These are phyloP conservation scores for Myotis yumanensis DNA, from an alignment of 2,113 vertebrate genomes.

Conservation along the genomic window DNA sequence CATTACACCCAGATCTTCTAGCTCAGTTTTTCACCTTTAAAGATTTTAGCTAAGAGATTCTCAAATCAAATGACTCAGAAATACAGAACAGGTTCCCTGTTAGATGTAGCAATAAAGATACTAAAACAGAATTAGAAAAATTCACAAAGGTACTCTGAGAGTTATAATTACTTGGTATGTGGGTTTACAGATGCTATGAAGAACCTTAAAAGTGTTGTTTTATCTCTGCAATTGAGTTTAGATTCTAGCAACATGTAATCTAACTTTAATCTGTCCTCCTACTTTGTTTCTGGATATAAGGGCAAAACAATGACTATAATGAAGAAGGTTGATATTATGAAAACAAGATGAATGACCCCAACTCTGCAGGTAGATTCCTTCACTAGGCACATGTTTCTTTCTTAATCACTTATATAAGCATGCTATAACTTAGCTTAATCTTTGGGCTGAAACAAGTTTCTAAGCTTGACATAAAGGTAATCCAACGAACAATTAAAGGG, in stretches of 20 bases:
- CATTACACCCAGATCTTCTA: neutral
- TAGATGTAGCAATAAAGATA: neutral
- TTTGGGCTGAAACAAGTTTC: constrained; percentile 48
- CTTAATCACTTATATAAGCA: neutral
- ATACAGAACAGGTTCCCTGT: neutral
- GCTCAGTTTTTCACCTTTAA: constrained; percentile 21
- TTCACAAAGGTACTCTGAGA: neutral
- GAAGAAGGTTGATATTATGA: neutral
- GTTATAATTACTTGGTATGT: neutral
- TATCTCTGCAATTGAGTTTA: constrained; percentile 1
- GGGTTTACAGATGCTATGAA: constrained; percentile 3
- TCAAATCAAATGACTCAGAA: constrained; percentile 49
- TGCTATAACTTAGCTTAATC: constrained; percentile 12
- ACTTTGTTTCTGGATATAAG: constrained; percentile 20
- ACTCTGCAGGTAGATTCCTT: constrained; percentile 22
- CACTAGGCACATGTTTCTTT: neutral
- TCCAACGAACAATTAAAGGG: constrained; percentile 14
- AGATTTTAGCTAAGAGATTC: constrained; percentile 30
- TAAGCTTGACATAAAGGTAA: constrained; percentile 35
- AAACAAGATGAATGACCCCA: constrained; percentile 29
- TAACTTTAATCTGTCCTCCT: constrained; percentile 15
- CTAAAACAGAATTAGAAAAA: constrained; percentile 37
- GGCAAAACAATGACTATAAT: constrained; percentile 34
- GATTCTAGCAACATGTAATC: constrained; percentile 38
- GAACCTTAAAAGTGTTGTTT: neutral